Conservation (phyloP, 2,113 vertebrate species). For the Stomatorhinus ivindoensis region DNA sequence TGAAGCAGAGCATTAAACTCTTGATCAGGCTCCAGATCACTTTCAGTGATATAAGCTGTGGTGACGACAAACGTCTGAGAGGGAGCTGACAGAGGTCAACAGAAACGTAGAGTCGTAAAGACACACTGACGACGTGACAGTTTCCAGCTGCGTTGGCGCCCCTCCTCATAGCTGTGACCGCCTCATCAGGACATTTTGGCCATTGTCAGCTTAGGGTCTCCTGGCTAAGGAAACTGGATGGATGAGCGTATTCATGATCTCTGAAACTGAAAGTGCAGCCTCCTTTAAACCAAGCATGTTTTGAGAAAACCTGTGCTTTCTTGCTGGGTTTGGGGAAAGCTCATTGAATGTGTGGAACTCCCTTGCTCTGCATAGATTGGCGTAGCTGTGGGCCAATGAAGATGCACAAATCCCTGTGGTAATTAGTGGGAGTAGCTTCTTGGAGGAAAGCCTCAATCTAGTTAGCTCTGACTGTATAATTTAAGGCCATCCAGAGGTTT, state of each 20-base stretch:
- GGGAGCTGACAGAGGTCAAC: not conserved
- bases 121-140: not conserved
- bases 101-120: not conserved
- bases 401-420: not conserved
- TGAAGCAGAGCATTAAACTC: not conserved
- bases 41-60: not conserved
- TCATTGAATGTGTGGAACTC: not conserved
- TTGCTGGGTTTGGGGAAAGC: not conserved
- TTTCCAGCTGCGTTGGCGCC: not conserved
- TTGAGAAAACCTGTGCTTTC: not conserved
- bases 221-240: not conserved
- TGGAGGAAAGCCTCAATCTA: not conserved
- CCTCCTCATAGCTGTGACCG: not conserved
- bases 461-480: not conserved
- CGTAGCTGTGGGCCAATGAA: not conserved
- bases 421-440: not conserved
- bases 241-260: not conserved
- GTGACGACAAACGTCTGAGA: not conserved
- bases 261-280: not conserved
- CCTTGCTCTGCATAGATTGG: not conserved
- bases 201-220: not conserved
- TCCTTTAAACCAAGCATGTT: not conserved
- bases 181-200: not conserved
- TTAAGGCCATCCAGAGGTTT: not conserved
- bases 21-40: not conserved